Evolutionary conservation across 2,113 vertebrate genomes (phyloP).

Genomic region (Nanger granti): DNA sequence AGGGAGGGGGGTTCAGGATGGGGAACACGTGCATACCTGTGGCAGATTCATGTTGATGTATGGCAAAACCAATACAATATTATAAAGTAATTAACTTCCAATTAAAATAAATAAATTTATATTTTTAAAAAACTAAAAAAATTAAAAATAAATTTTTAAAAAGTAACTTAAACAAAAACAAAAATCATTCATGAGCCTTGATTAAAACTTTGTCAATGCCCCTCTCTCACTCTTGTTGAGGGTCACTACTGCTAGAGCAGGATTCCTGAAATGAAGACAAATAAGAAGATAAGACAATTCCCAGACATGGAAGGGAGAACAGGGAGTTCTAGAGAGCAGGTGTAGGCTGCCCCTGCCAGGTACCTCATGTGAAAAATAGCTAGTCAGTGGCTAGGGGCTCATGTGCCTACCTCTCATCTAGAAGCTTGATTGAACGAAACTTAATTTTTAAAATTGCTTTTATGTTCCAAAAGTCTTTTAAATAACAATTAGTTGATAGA

Average conservation of each 20-base stretch:
- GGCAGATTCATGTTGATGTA: no score
- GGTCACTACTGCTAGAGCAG: neutral
- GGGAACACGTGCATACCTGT: no score
- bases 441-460: slow-evolving; percentile 55
- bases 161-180: neutral
- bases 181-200: neutral
- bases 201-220: neutral
- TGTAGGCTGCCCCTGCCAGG: neutral
- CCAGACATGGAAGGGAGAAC: neutral
- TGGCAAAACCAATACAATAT: no score
- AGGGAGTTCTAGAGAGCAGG: neutral
- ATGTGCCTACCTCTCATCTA: neutral
- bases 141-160: neutral
- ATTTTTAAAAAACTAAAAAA: no score
- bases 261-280: neutral
- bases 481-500: slow-evolving; percentile 45
- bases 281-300: neutral
- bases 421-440: slow-evolving; percentile 3
- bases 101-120: no score
- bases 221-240: neutral
- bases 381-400: neutral
- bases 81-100: no score
- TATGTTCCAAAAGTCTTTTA: slow-evolving; percentile 17
- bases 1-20: no score
- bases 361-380: neutral